A percentile compares a stretch with the other conserved stretches of the same genome.
Conservation (phyloP, 2,113 vertebrate genomes). For the Sphyrna mokarran region DNA sequence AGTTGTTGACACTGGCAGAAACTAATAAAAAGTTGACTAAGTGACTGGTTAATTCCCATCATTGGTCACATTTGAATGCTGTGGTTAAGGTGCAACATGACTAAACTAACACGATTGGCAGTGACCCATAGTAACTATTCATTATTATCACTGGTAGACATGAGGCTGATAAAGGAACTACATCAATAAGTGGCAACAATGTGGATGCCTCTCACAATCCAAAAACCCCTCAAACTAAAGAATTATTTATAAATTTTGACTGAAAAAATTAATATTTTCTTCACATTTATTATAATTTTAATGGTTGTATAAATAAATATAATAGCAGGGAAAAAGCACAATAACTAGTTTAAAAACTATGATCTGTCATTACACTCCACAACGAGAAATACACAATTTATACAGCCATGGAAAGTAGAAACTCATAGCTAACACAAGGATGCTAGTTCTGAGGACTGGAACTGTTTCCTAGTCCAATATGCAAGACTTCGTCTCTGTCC, state of each 20-base stretch:
- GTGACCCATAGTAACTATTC: background rate
- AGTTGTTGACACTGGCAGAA: background rate
- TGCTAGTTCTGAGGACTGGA: background rate
- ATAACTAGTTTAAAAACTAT: background rate
- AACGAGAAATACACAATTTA: background rate
- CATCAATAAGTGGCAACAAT: background rate
- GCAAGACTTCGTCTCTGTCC: background rate
- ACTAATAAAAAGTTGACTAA: too few species aligned
- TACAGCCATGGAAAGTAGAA: background rate
- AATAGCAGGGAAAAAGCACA: background rate
- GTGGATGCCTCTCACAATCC: background rate
- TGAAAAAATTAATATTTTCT: background rate
- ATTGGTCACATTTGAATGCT: background rate
- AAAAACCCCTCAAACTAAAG: background rate
- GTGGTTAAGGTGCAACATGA: background rate
- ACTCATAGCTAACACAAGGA: background rate
- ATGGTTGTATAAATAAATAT: background rate
- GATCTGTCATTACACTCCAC: background rate
- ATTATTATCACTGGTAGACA: background rate
- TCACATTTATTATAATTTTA: background rate
- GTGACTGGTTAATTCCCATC: background rate
- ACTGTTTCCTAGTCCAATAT: background rate
- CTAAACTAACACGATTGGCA: background rate
- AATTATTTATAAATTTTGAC: background rate
- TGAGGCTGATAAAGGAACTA: background rate